A percentile compares a stretch with the other conserved stretches of the same genome.
phyloP scores from a whole-genome alignment of 2,797 vertebrate genomes.

The Peromyscus eremicus region DNA sequence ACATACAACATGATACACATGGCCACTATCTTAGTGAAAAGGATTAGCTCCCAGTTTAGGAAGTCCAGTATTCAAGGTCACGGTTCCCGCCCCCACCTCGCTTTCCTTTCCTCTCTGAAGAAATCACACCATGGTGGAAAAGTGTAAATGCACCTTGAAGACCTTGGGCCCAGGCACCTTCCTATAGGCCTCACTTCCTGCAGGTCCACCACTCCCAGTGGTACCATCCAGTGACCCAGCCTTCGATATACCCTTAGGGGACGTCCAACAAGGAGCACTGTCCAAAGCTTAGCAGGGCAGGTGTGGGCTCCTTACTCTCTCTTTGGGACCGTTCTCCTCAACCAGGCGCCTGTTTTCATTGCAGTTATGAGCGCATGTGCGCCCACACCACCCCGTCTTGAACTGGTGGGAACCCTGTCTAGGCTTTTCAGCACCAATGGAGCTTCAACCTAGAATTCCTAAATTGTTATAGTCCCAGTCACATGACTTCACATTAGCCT shows the following conservation, averaged over 20 bases:
- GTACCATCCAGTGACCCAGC: background rate
- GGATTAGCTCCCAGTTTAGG: background rate
- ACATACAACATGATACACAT: background rate
- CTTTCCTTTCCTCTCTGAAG: background rate
- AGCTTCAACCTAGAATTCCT: background rate
- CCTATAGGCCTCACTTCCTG: background rate
- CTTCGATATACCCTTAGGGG: background rate
- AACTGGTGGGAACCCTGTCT: too few species aligned
- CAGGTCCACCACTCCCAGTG: background rate
- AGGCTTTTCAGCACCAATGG: too few species aligned
- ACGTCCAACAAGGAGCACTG: rapidly evolving
- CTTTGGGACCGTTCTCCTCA: background rate
- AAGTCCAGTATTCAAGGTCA: background rate
- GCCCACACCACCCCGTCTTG: background rate
- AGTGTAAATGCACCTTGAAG: background rate
- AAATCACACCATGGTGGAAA: too few species aligned
- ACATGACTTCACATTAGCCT: background rate
- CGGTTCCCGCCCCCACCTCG: too few species aligned
- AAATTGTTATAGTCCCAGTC: background rate
- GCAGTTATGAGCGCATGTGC: too few species aligned
- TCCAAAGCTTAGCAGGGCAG: too few species aligned
- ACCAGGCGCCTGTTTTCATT: background rate
- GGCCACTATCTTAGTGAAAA: background rate
- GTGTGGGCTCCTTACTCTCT: too few species aligned
- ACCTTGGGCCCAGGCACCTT: background rate